Evolutionary conservation across 64 coral and sea anemone genomes (phyloP).

Genomic region (Porites australiensis): DNA sequence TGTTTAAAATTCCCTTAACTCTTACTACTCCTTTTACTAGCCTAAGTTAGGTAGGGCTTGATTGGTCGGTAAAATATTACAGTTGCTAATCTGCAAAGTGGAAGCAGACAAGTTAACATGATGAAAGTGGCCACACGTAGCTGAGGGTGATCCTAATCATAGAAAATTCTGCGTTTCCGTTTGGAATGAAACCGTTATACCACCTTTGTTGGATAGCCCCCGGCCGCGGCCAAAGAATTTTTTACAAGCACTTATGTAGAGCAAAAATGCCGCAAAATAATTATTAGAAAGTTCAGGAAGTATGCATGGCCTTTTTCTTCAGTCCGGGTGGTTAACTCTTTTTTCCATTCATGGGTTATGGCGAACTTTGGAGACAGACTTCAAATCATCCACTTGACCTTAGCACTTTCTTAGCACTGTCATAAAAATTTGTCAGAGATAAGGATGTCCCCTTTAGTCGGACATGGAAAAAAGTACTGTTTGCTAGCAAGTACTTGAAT

Average conservation of each 20-base stretch:
- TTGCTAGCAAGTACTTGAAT: background rate
- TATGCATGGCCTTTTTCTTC: too few species aligned
- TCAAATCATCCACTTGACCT: constrained; percentile 24
- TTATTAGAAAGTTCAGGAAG: too few species aligned
- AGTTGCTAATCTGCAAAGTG: background rate
- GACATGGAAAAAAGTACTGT: background rate
- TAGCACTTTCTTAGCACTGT: background rate
- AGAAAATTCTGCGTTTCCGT: background rate
- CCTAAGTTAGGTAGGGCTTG: too few species aligned
- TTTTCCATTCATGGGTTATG: background rate
- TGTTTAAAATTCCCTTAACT: too few species aligned
- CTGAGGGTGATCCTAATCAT: background rate
- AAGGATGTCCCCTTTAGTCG: too few species aligned
- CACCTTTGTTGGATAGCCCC: background rate
- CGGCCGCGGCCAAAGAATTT: too few species aligned
- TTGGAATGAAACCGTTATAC: background rate
- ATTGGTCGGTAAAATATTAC: too few species aligned
- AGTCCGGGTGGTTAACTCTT: too few species aligned
- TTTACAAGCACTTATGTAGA: too few species aligned
- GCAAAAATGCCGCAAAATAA: too few species aligned
- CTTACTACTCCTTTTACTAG: too few species aligned
- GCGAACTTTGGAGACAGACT: background rate
- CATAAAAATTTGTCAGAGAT: background rate
- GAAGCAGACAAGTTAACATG: background rate
- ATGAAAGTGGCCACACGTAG: background rate